Conservation (phyloP, 2,113 vertebrate genomes). For the Oreochromis spilurus region DNA sequence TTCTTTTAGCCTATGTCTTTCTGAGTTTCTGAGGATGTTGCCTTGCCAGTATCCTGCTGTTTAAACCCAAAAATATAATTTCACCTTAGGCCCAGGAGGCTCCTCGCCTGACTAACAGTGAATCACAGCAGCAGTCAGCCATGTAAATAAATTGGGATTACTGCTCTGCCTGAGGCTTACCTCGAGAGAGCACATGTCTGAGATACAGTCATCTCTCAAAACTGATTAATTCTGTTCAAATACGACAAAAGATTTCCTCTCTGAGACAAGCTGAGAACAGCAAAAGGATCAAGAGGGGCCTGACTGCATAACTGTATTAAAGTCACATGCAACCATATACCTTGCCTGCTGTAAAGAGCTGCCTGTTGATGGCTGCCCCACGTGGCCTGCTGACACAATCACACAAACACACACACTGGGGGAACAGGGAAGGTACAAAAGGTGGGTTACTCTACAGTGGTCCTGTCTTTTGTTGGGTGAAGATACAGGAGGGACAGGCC, state of each 20-base stretch:
- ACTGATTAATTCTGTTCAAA: neutral
- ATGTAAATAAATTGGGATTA: constrained; percentile 10
- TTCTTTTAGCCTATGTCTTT: neutral
- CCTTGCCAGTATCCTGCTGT: neutral
- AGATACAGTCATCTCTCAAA: neutral
- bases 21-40: neutral
- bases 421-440: constrained; percentile 33
- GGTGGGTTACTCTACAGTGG: constrained; percentile 49
- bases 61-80: neutral
- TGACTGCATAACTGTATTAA: constrained; percentile 15
- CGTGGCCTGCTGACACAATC: constrained; percentile 39
- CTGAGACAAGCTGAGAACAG: neutral
- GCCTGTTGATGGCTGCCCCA: constrained; percentile 23
- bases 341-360: constrained; percentile 7
- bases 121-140: neutral
- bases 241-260: neutral
- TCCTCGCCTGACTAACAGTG: neutral
- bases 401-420: neutral
- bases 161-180: neutral
- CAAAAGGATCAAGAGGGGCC: neutral
- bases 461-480: constrained; percentile 49
- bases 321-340: constrained; percentile 48
- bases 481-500: constrained; percentile 24
- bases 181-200: neutral
- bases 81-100: neutral